Base-by-base conservation (phyloP, 2,888 invertebrate species). In the Brachypalpus laphriformis region DNA sequence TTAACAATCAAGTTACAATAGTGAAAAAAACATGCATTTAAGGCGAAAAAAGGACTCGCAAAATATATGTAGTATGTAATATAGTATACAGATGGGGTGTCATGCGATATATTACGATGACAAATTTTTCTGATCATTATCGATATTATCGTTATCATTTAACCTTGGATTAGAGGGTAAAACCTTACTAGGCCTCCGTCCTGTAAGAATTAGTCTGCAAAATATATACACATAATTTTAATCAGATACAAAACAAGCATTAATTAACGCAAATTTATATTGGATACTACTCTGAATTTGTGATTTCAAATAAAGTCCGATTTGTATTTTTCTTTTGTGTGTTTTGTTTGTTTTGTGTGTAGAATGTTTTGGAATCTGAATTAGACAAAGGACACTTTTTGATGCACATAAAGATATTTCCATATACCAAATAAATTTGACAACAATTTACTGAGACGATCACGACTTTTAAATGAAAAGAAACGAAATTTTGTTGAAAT, bases 131-230 rank as follows among this genome's bases (percentile, higher is more conserved):
- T 74, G 74, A 37, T 83, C 68, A 54, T 68, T 83, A 70, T 74
- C 76, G 59, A 61, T 66, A 68, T 40, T 71, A 78, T 83, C 68
- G 68, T 71, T 88, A 81, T 88, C 88, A 88, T 88, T 88, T 82
- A 89, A 89, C 88, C 88, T 90, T 87, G 90, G 89, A 88, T 89
- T 90, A 89, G 89, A 89, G 88, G 89, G 89, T 87, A 91, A 89
- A 87, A 90, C 76, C 90, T 89, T 90, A 91, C 92, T 92, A 87
- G 91, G 91, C 87, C 92, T 91, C 89, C 92, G 92, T 89, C 91
- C 92, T 88, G 90, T 91, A 87, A 90, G 90, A 89, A 92, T 90
- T 61, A 92, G 92, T 90, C 92, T 92, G 92, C 78, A 90, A 90
- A 88, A 89, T 88, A 87, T 80, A 86, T 59, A 87, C 68, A 87